Evolutionary conservation across 2,888 invertebrate genomes (phyloP), one percentile per base, ranked within the genome.

Genomic region (Agrochola macilenta): DNA sequence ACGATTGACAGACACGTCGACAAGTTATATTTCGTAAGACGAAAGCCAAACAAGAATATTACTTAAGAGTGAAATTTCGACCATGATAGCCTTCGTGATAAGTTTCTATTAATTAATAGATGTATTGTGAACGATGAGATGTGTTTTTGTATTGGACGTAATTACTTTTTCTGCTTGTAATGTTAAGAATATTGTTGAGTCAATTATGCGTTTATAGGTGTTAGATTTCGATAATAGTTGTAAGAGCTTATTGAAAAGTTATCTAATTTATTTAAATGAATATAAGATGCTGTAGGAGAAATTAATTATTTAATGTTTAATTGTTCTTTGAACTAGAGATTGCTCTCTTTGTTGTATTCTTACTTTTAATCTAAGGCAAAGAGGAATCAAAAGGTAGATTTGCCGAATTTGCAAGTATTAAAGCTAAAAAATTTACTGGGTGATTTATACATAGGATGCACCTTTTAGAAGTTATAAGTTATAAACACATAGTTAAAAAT

Each of bases 21-120:
- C 61, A 49, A 61, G 57, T 74, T 63, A 63, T 63, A 82, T 82
- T 84, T 81, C 85, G 76, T 83, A 85, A 87, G 35, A 87, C 75
- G 88, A 89, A 89, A 88, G 85, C 71, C 54, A 78, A 79, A 80
- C 82, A 84, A 69, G 68, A 76, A 81, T 86, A 88, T 91, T 90
- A 90, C 87, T 91, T 88, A 90, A 89, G 84, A 91, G 90, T 88
- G 91, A 91, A 91, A 91, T 90, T 91, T 85, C 58, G 49, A 12
- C 58, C 46, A 61, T 58, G 39, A 76, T 78, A 74, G 63, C 39
- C 14, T 30, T 23, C 20, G 30, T 60, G 52, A 74, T 70, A 76
- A 81, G 76, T 88, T 84, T 86, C 86, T 87, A 75, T 88, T 82
- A 87, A 87, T 87, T 78, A 88, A 85, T 74, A 64, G n/a, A 46